Evolutionary conservation across 2,113 vertebrate genomes (phyloP).

Genomic region (Gadus chalcogrammus): DNA sequence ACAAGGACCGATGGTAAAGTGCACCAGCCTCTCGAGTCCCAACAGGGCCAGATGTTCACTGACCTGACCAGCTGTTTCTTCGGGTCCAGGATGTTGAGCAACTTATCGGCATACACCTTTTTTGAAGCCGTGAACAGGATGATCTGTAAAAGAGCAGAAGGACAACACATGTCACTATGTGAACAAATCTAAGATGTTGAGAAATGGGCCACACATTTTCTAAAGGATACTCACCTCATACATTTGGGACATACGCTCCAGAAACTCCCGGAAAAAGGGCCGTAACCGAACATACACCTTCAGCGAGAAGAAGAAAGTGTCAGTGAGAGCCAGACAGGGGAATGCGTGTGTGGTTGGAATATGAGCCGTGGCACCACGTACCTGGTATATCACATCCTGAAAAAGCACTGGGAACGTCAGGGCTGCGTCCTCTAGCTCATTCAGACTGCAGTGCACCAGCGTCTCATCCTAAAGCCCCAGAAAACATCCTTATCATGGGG

Average conservation of each 20-base stretch:
- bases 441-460: constrained; percentile 97
- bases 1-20: too few relatives aligned
- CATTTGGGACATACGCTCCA: constrained; percentile 97
- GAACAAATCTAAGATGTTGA: background rate
- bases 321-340: background rate
- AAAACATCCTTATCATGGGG: background rate
- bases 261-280: constrained; percentile 97
- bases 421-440: constrained; percentile 96
- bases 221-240: constrained; percentile 83
- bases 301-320: background rate
- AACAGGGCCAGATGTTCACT: constrained; percentile 35
- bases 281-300: constrained; percentile 97
- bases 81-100: constrained; percentile 98
- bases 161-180: background rate
- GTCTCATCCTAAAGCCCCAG: constrained; percentile 86
- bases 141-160: constrained; percentile 75
- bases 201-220: background rate
- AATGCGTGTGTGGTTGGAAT: background rate
- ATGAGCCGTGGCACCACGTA: constrained; percentile 49
- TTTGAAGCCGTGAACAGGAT: constrained; percentile 99
- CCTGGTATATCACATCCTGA: constrained; percentile 99
- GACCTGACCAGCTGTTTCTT: constrained; percentile 98
- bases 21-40: too few relatives aligned
- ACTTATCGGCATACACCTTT: constrained; percentile 98
- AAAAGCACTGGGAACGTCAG: constrained; percentile 98